Evolutionary conservation across 2,888 invertebrate species (phyloP), one percentile per base, ranked within the genome.

Genomic region (Spatulosminthurus flaviceps): DNA sequence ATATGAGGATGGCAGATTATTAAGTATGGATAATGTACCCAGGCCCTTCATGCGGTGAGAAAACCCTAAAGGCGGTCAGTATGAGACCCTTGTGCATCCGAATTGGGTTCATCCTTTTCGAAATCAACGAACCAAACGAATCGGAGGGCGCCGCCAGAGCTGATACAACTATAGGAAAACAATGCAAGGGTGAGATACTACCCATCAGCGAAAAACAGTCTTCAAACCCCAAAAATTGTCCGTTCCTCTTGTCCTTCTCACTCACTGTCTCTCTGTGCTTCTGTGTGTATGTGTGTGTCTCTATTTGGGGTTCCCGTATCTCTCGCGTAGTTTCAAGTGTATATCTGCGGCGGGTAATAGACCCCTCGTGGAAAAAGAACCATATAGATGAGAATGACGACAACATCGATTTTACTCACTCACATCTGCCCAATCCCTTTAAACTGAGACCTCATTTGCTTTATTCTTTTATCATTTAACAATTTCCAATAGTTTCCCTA

Each of bases 81-180:
- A 69, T 60, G 79, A 80, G 78, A 77, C 77, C 80, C 79, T 81
- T 79, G 43, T 79, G 75, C 73, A 73, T 79, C 78, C 82, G 79
- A 82, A 82, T 82, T 81, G 81, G 82, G 82, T 81, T 83, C 84
- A 83, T 85, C 84, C 84, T 83, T 84, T 85, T 84, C 81, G 80
- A 79, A 84, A 60, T 79, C 84, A 84, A 77, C 80, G 80, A 84
- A 81, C 81, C 83, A 81, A 81, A 81, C 80, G 83, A 84, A 84
- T 85, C 81, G 84, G 81, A 83, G 85, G 85, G 85, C 85, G 85
- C 85, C 85, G 83, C 79, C 76, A 80, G 80, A 82, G 81, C 83
- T 81, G 79, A 82, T 80, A 80, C 81, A 84, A 81, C 79, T 79
- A 76, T 69, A 81, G 75, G 80, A 83, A 85, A 83, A 83, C 83